Conservation (phyloP, 2,113 vertebrate species). For the Fulmarus glacialis region DNA sequence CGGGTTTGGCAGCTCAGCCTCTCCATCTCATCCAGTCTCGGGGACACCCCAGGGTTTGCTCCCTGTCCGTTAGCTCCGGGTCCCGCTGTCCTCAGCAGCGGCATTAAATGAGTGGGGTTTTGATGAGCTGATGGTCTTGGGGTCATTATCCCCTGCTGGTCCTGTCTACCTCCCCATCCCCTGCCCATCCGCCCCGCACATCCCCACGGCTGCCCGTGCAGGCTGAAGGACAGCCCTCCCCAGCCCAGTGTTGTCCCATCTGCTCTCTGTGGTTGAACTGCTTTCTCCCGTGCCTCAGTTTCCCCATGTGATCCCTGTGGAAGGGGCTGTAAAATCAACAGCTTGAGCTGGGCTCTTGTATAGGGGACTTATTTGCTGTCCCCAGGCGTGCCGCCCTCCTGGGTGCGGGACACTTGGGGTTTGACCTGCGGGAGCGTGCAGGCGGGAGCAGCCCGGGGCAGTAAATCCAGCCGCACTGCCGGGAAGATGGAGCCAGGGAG, state of each 20-base stretch:
- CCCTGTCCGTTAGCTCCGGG: not conserved
- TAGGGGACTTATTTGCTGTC: not conserved
- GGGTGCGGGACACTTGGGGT: not conserved
- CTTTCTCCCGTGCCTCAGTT: not conserved
- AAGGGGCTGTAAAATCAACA: not conserved
- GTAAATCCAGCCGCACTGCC: not conserved
- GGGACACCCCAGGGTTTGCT: not conserved
- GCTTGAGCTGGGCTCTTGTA: not conserved
- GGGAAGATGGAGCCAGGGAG: not conserved
- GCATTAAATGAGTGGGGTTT: not conserved
- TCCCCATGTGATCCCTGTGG: not conserved
- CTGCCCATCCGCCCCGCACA: fast-evolving
- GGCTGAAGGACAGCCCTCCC: not conserved
- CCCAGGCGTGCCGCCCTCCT: not conserved
- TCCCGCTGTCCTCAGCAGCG: not conserved
- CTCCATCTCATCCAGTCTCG: fast-evolving
- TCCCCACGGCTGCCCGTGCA: not conserved
- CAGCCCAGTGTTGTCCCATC: not conserved
- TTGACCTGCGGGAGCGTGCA: fast-evolving
- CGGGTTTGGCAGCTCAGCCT: not conserved
- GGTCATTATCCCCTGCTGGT: not conserved
- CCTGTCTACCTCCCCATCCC: not conserved
- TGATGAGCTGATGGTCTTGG: not conserved
- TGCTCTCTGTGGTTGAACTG: not conserved
- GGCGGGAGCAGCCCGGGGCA: not conserved